Conservation (phyloP, 1,140 invertebrate genomes). For the Drosophila dunni region DNA sequence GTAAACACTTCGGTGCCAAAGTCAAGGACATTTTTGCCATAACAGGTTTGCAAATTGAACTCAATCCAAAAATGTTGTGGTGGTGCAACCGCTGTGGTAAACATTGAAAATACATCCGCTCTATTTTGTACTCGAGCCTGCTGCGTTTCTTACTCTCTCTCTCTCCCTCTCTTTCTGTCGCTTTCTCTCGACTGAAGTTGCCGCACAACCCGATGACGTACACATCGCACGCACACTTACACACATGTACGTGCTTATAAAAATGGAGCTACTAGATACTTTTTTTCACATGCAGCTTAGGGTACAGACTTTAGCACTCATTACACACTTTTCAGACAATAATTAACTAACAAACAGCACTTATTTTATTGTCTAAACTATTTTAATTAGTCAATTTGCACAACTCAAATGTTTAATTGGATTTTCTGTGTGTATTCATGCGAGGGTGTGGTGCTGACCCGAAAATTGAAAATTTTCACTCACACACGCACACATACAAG, state of each 20-base stretch:
- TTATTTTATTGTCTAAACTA: neutral
- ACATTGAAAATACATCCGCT: conserved; percentile 38
- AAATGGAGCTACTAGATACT: conserved; percentile 66
- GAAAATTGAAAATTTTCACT: conserved; percentile 74
- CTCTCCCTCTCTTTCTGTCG: conserved; percentile 40
- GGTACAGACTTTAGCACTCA: conserved; percentile 44
- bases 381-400: conserved; percentile 36
- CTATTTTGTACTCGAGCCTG: conserved; percentile 13
- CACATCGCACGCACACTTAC: conserved; percentile 53
- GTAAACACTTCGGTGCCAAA: conserved; percentile 33
- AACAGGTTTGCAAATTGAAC: conserved; percentile 47
- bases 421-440: conserved; percentile 52
- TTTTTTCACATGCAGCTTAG: conserved; percentile 54
- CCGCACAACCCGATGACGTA: conserved; percentile 75
- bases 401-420: conserved; percentile 57
- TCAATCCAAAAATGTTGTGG: conserved; percentile 15
- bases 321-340: conserved; percentile 21
- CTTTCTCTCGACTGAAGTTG: conserved; percentile 73
- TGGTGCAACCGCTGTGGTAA: conserved; percentile 31
- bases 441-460: conserved; percentile 83
- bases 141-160: neutral
- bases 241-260: conserved; percentile 26
- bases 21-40: conserved; percentile 65
- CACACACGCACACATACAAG: conserved; percentile 39
- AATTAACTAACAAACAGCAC: conserved; percentile 10